A percentile compares a stretch with the other conserved stretches of the same genome.
phyloP scores from a whole-genome alignment of 2,113 vertebrate genomes.

The Phaethon lepturus region DNA sequence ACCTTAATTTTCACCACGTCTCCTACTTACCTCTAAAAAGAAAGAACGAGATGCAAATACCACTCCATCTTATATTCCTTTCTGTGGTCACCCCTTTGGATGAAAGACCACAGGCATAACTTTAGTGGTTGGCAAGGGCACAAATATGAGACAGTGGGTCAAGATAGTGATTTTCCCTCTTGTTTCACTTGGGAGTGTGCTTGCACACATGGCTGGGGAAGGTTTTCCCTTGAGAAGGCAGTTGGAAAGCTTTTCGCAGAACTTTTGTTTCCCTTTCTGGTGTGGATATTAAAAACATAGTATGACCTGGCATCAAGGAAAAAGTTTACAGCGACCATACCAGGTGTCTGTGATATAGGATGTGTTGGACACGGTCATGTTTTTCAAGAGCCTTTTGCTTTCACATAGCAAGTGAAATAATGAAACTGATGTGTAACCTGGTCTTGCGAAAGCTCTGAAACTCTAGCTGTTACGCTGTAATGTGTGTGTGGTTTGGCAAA shows the following conservation, averaged over 20 bases:
- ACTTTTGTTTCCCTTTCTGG: neutral
- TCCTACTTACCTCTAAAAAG: neutral
- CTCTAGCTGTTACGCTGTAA: constrained; percentile 7
- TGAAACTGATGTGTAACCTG: constrained; percentile 20
- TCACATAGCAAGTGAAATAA: neutral
- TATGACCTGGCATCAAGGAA: neutral
- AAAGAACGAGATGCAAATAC: neutral
- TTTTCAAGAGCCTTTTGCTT: neutral
- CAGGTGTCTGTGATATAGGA: neutral
- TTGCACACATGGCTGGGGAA: accelerated
- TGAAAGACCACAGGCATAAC: neutral
- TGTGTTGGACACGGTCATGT: neutral
- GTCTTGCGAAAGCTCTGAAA: constrained; percentile 35
- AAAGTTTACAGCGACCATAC: neutral
- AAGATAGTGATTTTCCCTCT: neutral
- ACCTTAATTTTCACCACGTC: neutral
- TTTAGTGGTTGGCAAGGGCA: neutral
- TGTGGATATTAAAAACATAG: neutral
- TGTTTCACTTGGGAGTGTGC: neutral
- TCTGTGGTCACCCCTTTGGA: neutral
- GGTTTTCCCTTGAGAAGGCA: neutral
- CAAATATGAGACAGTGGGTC: neutral
- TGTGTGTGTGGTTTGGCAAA: constrained; percentile 63
- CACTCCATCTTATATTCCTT: neutral
- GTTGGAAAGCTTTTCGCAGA: neutral